phyloP scores from a whole-genome alignment of 2,113 vertebrate genomes.

The Rhinopithecus roxellana region DNA sequence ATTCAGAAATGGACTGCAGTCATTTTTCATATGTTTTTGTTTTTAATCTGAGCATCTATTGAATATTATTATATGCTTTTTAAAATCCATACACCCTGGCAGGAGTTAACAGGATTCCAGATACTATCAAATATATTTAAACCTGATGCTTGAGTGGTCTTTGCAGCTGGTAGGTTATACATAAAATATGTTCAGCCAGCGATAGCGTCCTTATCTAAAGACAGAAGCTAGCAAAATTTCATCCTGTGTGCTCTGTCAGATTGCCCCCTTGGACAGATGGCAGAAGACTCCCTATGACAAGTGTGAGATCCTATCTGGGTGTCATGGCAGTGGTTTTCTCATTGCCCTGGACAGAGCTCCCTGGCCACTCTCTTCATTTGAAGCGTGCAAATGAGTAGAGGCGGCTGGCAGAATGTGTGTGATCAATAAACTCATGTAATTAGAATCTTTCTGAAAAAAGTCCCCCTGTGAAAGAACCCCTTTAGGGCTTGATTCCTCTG shows the following conservation, averaged over 20 bases:
- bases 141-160: slow-evolving; percentile 98
- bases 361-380: slow-evolving; percentile 71
- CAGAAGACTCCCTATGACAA: slow-evolving; percentile 89
- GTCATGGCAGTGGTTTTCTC: slow-evolving; percentile 77
- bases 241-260: slow-evolving; percentile 89
- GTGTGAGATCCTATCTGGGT: slow-evolving; percentile 90
- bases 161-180: slow-evolving; percentile 96
- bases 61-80: slow-evolving; percentile 26
- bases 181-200: slow-evolving; percentile 98
- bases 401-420: slow-evolving; percentile 39
- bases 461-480: slow-evolving; percentile 3
- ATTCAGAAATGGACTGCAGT: neutral
- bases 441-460: slow-evolving; percentile 60
- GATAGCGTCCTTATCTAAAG: slow-evolving; percentile 97
- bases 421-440: slow-evolving; percentile 66
- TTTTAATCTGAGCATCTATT: slow-evolving; percentile 58
- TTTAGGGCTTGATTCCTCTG: neutral
- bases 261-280: slow-evolving; percentile 92
- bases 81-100: slow-evolving; percentile 47
- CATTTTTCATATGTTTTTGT: slow-evolving; percentile 58
- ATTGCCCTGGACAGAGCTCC: slow-evolving; percentile 23
- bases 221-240: slow-evolving; percentile 93
- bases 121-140: slow-evolving; percentile 98
- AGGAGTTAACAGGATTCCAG: slow-evolving; percentile 90
- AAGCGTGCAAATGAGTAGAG: slow-evolving; percentile 71